Evolutionary conservation across 2,113 vertebrate species (phyloP).

Genomic region (Pluvianellus socialis): DNA sequence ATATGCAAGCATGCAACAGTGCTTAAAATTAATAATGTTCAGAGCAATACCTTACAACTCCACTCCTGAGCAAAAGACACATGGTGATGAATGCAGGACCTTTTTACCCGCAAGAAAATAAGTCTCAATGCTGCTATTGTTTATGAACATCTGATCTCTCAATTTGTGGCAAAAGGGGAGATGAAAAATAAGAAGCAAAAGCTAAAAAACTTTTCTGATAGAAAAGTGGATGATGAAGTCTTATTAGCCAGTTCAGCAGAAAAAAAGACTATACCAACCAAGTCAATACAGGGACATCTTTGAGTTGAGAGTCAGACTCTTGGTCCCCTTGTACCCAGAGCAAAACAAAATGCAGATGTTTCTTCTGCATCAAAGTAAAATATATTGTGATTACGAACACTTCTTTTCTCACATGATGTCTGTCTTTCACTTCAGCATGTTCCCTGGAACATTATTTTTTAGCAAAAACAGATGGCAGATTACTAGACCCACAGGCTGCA

Average conservation of each 20-base stretch:
- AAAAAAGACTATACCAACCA: background rate
- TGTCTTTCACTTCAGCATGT: background rate
- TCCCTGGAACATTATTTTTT: background rate
- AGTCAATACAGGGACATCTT: background rate
- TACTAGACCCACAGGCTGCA: background rate
- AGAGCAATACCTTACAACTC: background rate
- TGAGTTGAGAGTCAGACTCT: background rate
- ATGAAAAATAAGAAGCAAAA: background rate
- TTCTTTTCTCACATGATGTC: background rate
- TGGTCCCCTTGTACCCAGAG: background rate
- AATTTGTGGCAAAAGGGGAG: background rate
- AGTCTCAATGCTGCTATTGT: background rate
- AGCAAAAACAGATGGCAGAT: background rate
- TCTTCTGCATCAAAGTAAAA: background rate
- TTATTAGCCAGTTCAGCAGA: background rate
- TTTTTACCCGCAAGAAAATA: background rate
- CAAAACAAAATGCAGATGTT: background rate
- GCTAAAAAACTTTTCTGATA: background rate
- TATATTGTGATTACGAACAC: background rate
- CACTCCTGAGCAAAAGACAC: background rate
- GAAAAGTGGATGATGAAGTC: background rate
- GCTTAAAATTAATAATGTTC: background rate
- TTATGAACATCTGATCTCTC: background rate
- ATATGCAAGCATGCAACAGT: background rate
- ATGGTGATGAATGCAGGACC: background rate